Evolutionary conservation across 2,888 invertebrate species (phyloP).

Genomic region (Amiota mariae): DNA sequence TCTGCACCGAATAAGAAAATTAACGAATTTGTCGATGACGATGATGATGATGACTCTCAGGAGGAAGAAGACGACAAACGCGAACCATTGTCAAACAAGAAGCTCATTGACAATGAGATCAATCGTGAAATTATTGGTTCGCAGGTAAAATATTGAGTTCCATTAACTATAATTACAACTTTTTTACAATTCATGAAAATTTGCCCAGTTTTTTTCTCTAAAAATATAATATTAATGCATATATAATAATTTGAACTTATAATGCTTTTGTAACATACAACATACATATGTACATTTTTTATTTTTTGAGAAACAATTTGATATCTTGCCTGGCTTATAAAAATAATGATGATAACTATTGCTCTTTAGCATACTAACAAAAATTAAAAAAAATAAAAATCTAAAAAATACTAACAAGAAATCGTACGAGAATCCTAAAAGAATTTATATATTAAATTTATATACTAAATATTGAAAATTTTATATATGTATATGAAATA

Average conservation of each 20-base stretch:
- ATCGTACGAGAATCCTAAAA: neutral
- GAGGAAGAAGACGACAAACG: constrained; percentile 39
- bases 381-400: constrained; percentile 1
- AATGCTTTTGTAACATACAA: constrained; percentile 16
- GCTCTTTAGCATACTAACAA: constrained; percentile 14
- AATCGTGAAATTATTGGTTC: constrained; percentile 66
- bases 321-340: constrained; percentile 16
- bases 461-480: constrained; percentile 7
- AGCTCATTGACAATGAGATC: constrained; percentile 65
- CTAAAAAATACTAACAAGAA: constrained; percentile 21
- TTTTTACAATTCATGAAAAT: constrained; percentile 20
- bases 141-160: constrained; percentile 61
- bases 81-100: constrained; percentile 59
- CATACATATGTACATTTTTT: neutral
- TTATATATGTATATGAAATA: constrained; percentile 1
- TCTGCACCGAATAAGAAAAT: constrained; percentile 43
- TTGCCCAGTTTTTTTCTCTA: constrained; percentile 6
- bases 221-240: constrained; percentile 1
- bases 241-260: neutral
- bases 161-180: constrained; percentile 34
- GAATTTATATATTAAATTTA: neutral
- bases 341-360: neutral
- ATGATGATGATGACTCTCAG: constrained; percentile 57
- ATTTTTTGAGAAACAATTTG: constrained; percentile 3
- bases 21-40: constrained; percentile 46